phyloP scores from a whole-genome alignment of 2,113 vertebrate genomes.

The Morone saxatilis region DNA sequence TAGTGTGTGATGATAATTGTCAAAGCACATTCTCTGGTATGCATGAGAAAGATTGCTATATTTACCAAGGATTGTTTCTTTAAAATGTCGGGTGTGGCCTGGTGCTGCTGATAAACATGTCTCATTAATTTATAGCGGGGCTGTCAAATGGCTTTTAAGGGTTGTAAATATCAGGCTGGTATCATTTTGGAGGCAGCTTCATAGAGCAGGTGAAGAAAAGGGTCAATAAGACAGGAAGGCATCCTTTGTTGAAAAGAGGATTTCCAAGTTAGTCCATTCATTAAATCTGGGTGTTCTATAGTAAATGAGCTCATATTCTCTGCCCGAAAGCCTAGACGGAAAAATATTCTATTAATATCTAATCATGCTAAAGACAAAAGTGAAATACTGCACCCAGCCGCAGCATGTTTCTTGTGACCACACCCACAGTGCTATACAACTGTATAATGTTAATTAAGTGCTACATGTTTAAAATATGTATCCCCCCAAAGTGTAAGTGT shows the following conservation, averaged over 20 bases:
- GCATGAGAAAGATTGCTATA: neutral
- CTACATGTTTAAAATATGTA: neutral
- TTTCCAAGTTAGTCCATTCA: conserved; percentile 7
- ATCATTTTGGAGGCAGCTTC: conserved; percentile 52
- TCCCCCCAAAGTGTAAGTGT: neutral
- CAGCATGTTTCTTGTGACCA: neutral
- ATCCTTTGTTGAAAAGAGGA: conserved; percentile 11
- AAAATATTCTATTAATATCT: neutral
- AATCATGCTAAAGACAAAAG: neutral
- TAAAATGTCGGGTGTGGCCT: conserved; percentile 18
- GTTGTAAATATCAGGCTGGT: conserved; percentile 61
- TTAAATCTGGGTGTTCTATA: neutral
- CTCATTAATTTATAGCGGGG: conserved; percentile 52
- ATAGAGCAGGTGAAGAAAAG: conserved; percentile 23
- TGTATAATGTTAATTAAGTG: neutral
- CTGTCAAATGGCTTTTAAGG: conserved; percentile 71
- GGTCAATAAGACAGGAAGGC: conserved; percentile 37
- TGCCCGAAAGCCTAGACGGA: neutral
- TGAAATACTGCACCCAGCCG: neutral
- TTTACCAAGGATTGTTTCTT: conserved; percentile 41
- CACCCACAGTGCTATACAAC: neutral
- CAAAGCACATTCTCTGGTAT: neutral
- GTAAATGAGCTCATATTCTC: conserved; percentile 3
- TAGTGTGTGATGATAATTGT: neutral
- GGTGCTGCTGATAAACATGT: conserved; percentile 52